Evolutionary conservation across 2,113 vertebrate genomes (phyloP).

Genomic region (Eleginops maclovinus): DNA sequence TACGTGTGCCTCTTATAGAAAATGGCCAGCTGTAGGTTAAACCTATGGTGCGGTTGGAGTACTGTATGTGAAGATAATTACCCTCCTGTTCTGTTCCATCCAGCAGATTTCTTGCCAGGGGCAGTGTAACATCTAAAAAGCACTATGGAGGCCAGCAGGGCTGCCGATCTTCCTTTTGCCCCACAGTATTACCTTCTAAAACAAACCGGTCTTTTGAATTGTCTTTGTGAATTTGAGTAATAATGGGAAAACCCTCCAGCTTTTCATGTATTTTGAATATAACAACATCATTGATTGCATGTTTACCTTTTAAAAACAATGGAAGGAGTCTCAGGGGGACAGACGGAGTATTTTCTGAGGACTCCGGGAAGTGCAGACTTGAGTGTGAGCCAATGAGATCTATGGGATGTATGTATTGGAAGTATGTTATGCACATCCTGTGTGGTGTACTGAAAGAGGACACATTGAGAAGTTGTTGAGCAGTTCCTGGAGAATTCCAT

Average conservation of each 20-base stretch:
- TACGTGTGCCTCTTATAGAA: background rate
- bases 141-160: background rate
- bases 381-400: no score
- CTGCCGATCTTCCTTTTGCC: background rate
- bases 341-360: no score
- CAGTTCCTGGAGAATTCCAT: no score
- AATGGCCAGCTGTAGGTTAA: constrained; percentile 7
- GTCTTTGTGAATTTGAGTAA: background rate
- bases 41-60: background rate
- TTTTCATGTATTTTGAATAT: background rate
- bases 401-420: no score
- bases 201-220: background rate
- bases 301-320: background rate
- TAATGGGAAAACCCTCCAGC: background rate
- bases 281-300: background rate
- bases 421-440: no score
- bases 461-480: no score
- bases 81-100: background rate
- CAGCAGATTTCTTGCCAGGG: constrained; percentile 2
- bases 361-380: no score
- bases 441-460: no score
- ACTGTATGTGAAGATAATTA: constrained; percentile 3
- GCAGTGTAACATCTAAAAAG: constrained; percentile 7
- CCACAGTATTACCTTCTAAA: background rate
- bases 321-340: background rate